Base-by-base conservation (phyloP, 2,113 vertebrate species). In the Ameiurus melas region DNA sequence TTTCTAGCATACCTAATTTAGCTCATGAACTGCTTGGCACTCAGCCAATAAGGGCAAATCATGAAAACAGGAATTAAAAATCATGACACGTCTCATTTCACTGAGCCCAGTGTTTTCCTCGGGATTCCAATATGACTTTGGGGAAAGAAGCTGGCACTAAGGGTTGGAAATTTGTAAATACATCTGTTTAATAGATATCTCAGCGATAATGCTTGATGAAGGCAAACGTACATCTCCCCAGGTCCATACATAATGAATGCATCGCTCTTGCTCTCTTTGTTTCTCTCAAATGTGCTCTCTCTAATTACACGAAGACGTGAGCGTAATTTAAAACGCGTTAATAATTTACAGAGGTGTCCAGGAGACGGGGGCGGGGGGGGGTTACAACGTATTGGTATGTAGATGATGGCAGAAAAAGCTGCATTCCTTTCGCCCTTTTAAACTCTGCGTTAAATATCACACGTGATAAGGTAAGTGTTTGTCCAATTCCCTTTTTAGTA, bases 211-310 rank as follows among this genome's bases (percentile, higher is more conserved):
- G 91, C 85, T 73, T 81, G 91, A 75, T 91, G 89, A 93, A 91
- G 85, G 71, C 84, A 81, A 92, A 92, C 90, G 87, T 90, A 91
- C 90, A 92, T 93, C 86, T 75, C 86, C 57, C 71, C 22, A 20
- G 89, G 47, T 85, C 81, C 79, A 93, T 95, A 85, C 87, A 94
- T 94, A 94, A 95, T 94, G 92, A 87, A 94, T 90, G 73, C 71
- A 73, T 86, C 86, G 90, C 88, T 92, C 91, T 92, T 83, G 90
- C 90, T 88, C 90, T 88, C 88, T 92, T 84, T 92, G 55, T 47
- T 47, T 73, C 55, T 83, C 55, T 73, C 66, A 87, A 92, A 91
- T 93, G 85, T 91, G 80, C 90, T 89, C 90, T 88, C 89, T 92
- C 86, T 92, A 93, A 92, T 89, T 92, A 94, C 92, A 92, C 91